A percentile compares a stretch with the other conserved stretches of the same genome.
phyloP scores from a whole-genome alignment of 2,797 vertebrate species.

The Eremophila alpestris region DNA sequence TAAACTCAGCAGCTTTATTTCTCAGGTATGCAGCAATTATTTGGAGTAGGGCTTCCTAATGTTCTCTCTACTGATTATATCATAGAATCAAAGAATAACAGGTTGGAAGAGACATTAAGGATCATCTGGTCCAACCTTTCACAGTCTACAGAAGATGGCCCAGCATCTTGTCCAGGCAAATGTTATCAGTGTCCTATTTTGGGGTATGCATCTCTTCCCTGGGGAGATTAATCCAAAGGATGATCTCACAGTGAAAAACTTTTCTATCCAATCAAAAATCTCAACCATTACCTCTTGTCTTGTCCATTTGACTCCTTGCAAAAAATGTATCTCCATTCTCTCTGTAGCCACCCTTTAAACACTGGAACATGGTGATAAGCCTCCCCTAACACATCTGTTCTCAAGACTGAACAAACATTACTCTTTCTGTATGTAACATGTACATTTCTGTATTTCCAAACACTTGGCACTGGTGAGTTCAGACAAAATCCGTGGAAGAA shows the following conservation, averaged over 20 bases:
- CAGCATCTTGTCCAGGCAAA: background rate
- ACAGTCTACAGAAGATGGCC: background rate
- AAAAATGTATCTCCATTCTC: background rate
- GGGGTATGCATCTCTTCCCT: background rate
- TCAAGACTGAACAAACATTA: background rate
- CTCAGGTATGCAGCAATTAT: background rate
- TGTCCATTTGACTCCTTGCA: background rate
- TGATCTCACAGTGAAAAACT: background rate
- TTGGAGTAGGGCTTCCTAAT: background rate
- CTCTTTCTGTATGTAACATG: background rate
- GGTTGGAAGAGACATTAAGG: background rate
- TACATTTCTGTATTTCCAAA: background rate
- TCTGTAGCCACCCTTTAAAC: background rate
- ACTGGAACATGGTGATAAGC: background rate
- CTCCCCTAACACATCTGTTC: background rate
- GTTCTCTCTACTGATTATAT: background rate
- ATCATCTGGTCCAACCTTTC: background rate
- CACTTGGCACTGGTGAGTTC: background rate
- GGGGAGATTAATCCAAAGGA: background rate
- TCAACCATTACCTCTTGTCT: background rate
- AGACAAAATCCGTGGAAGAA: background rate
- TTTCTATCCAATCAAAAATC: background rate
- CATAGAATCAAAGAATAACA: background rate
- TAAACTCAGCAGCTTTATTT: slow-evolving; percentile 24
- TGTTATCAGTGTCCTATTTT: background rate